phyloP scores from a whole-genome alignment of 2,888 invertebrate genomes.

The Petrolisthes cinctipes region DNA sequence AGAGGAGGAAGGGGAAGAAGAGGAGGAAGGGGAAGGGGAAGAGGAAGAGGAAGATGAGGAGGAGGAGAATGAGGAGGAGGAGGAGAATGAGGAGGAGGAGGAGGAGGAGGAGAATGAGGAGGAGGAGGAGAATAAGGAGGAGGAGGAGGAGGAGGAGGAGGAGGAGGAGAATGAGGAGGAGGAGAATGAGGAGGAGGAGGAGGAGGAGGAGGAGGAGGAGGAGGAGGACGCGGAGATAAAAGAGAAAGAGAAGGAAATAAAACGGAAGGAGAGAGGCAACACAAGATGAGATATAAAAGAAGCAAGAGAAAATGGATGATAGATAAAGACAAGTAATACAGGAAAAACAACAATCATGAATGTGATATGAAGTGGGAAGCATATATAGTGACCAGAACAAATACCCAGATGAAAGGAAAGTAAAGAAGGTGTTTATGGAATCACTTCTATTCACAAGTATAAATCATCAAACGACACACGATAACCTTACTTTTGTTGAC shows the following conservation, averaged over 20 bases:
- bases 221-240: background rate
- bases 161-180: background rate
- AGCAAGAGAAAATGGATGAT: background rate
- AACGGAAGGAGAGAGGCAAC: background rate
- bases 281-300: background rate
- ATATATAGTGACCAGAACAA: background rate
- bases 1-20: background rate
- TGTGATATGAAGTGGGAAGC: background rate
- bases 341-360: background rate
- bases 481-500: too few species aligned
- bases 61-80: background rate
- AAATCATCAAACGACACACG: too few species aligned
- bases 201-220: background rate
- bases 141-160: background rate
- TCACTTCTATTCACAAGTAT: too few species aligned
- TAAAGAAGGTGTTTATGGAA: background rate
- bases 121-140: background rate
- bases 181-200: background rate
- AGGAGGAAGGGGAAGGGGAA: background rate
- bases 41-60: conserved; percentile 1
- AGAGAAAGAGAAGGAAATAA: background rate
- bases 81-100: background rate
- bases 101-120: background rate
- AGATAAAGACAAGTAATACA: background rate
- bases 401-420: background rate